Conservation (phyloP, 64 coral and sea anemone genomes). For the Acropora yongei region DNA sequence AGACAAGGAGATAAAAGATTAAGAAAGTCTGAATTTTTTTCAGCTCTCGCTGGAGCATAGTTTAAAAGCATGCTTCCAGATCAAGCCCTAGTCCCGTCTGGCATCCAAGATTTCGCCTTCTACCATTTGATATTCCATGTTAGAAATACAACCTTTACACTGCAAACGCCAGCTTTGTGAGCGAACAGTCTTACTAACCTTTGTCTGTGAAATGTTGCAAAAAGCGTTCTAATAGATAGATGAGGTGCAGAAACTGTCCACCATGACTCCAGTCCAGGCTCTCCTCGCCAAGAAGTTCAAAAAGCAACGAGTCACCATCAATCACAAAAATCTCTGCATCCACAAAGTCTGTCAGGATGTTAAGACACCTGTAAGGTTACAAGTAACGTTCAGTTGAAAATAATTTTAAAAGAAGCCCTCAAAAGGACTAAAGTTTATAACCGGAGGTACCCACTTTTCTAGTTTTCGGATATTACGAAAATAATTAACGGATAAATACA, state of each 20-base stretch:
- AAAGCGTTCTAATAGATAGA: slow-evolving; percentile 71
- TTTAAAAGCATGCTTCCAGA: too few species aligned
- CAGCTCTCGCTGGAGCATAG: too few species aligned
- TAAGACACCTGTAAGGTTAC: neutral
- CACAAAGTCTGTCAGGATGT: slow-evolving; percentile 74
- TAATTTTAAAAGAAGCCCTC: too few species aligned
- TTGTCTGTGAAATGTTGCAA: slow-evolving; percentile 73
- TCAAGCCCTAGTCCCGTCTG: too few species aligned
- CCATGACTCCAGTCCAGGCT: slow-evolving; percentile 64
- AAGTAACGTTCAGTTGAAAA: neutral
- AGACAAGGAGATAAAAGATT: too few species aligned
- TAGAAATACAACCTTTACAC: too few species aligned
- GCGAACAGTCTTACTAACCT: slow-evolving; percentile 30
- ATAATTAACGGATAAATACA: neutral
- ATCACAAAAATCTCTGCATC: slow-evolving; percentile 82
- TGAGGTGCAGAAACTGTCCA: slow-evolving; percentile 78
- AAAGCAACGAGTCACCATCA: slow-evolving; percentile 81
- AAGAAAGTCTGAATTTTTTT: too few species aligned
- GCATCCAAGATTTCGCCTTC: too few species aligned
- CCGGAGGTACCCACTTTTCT: too few species aligned
- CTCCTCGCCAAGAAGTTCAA: slow-evolving; percentile 59
- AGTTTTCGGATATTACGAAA: neutral
- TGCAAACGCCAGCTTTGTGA: too few species aligned
- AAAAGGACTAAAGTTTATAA: too few species aligned
- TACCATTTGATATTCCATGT: too few species aligned